Evolutionary conservation across 2,113 vertebrate genomes (phyloP), one percentile per base, ranked within the genome.

Genomic region (Odocoileus virginianus): DNA sequence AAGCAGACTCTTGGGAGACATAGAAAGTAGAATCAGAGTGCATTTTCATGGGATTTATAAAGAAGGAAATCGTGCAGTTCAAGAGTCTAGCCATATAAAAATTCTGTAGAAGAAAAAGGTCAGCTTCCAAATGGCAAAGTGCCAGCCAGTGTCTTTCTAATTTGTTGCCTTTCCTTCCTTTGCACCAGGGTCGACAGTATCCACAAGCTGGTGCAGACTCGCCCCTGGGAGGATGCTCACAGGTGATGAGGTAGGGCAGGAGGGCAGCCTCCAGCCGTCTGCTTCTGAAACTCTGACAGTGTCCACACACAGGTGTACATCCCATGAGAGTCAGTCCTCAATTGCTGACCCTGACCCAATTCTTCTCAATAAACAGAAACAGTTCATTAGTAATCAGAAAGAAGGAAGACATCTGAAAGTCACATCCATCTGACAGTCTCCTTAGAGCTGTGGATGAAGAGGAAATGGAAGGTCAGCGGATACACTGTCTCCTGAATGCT

Each of bases 11-110:
- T 83, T 61, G 67, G 89, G 47, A 98, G 30, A 58, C 19, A 91
- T 2, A 93, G 36, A 47, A 90, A 88, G 30, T 87, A 4, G 64
- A 93, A 71, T 57, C 50, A 57, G 76, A 94, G 57, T 61, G 36
- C n/a, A 52, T 54, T 82, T 67, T 85, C 33, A n/a, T 36, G 30
- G 33, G 40, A 74, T 78, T 60, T 85, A 92, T 86, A 95, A 94
- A 84, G 74, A 95, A 95, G 21, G n/a, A 92, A 91, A 91, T 28
- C 2, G 16, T 78, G 58, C 82, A 40, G 81, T 86, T 78, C 27
- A 76, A 97, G 30, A 95, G 36, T 88, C 45, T 64, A 85, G 47
- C 21, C 90, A 92, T 40, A 54, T 57, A 85, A 94, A 96, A 13
- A 43, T 91, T 90, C 45, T 82, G 9, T 9, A 30, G n/a, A 36